Evolutionary conservation across 2,797 vertebrate species (phyloP), one percentile per base, ranked within the genome.

Genomic region (Typhlichthys subterraneus): DNA sequence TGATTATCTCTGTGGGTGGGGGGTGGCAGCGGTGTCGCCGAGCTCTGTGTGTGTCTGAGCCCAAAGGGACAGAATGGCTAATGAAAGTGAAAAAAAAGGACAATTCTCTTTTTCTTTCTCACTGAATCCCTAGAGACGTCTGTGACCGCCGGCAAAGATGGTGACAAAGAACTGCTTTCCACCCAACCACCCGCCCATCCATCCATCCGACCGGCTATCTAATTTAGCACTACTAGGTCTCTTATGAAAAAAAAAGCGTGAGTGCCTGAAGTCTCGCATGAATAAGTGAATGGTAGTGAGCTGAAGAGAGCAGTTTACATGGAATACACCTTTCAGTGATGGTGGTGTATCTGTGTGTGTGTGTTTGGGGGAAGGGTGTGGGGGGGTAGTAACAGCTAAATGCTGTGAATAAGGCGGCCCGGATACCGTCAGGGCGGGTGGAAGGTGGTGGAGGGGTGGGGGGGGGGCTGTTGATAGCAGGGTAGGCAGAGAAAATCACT

Each of bases 41-140:
- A 66, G 73, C 78, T 58, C 67, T 38, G 38, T 74, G 51, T 69
- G 80, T 69, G 75, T 81, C 69, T 53, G 72, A 83, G 82, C 83
- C 84, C 73, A 82, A 76, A 87, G 85, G 82, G 75, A 87, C 77
- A 66, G 72, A 33, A 53, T 65, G 61, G 75, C 85, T 88, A 89
- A 91, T 87, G 80, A 87, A 88, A 87, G 80, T 63, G 55, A 85
- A 38, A 42, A 42, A 42, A 42, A 42, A 42, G 38, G 9, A 82
- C 71, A 63, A 71, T 68, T 83, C 78, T 79, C 74, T 60, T 23
- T 50, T 61, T 42, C 55, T 58, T 47, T 72, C 57, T 75, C 67
- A 72, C 69, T 80, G 74, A 65, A 69, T 65, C 10, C 0, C 64
- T 65, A 50, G 61, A 75, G 83, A 78, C 61, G 80, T 64, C 78